Evolutionary conservation across 2,888 invertebrate species (phyloP).

Genomic region (Scaptodrosophila latifasciaeformis): DNA sequence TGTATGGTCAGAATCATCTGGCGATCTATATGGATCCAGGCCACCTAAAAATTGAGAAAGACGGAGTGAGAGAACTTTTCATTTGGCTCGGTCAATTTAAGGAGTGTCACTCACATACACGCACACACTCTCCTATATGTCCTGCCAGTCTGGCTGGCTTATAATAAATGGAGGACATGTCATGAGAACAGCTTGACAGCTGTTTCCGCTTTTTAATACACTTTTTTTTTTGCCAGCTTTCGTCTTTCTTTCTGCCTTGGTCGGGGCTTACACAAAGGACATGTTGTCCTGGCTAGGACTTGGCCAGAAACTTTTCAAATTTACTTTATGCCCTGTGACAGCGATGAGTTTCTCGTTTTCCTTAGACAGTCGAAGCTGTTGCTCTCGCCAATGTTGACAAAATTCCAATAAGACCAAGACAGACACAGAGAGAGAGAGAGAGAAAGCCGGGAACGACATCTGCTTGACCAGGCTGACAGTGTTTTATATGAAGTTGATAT

Average conservation of each 20-base stretch:
- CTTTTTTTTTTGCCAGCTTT: conserved; percentile 34
- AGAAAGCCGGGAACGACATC: too few relatives aligned
- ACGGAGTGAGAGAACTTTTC: not conserved
- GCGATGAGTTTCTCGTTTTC: conserved; percentile 64
- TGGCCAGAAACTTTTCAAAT: conserved; percentile 68
- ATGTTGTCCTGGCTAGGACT: conserved; percentile 19
- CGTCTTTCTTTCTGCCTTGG: conserved; percentile 1
- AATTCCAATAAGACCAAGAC: conserved; percentile 54
- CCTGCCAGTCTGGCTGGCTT: conserved; percentile 3
- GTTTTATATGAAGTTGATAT: conserved; percentile 64
- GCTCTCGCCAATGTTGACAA: conserved; percentile 49
- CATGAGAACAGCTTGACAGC: conserved; percentile 59
- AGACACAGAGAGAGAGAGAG: conserved; percentile 9
- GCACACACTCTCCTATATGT: conserved; percentile 11
- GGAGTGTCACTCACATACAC: conserved; percentile 11
- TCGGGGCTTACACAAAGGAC: conserved; percentile 45
- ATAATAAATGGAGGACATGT: conserved; percentile 60
- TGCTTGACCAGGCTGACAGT: conserved; percentile 25
- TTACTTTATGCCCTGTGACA: conserved; percentile 60
- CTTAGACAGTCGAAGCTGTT: conserved; percentile 10
- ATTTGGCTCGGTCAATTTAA: not conserved
- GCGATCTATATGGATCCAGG: conserved; percentile 95
- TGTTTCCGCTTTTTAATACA: conserved; percentile 68
- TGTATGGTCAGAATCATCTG: conserved; percentile 96
- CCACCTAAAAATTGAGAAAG: conserved; percentile 80